Base-by-base conservation (phyloP, 2,113 vertebrate species). In the Aegithalos caudatus region DNA sequence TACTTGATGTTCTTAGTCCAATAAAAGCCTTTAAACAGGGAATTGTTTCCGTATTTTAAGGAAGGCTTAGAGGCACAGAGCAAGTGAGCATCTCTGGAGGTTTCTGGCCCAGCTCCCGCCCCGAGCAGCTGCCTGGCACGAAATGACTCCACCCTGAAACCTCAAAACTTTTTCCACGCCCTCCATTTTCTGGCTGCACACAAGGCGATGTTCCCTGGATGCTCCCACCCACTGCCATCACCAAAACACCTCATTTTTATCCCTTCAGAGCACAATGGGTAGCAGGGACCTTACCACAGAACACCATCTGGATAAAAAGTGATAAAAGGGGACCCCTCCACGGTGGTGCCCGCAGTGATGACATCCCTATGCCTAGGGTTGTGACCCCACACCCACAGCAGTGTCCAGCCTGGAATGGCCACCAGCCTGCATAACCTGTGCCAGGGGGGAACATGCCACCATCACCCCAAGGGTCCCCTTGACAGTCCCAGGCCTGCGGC, bases 361-460 rank as follows among this genome's bases (percentile, higher is more conserved):
- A 35, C 2, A 2, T 9, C 37, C 44, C 44, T 18, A 16, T 2
- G 18, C 11, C 58, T 42, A 22, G 2, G 21, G 9, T 1, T 29
- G 25, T 42, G 58, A 15, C 21, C 42, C 86, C 50, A 20, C 2
- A 8, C 19, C 33, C 45, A 60, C 7, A 45, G 37, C 33, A 69
- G 45, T 4, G 27, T 19, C 53, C 62, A 3, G 12, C 25, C 47
- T 37, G 66, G 21, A 57, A 58, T 23, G 51, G 19, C 33, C 37
- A 53, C 47, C 38, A n/a, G 29, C 14, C 3, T 3, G 57, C 0
- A 0, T 15, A 31, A 66, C 56, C 57, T 48, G 71, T 71, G 57
- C 44, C 1, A 0, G 24, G 16, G 19, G 27, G 24, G 40, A 25
- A 60, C 18, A 10, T 1, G 31, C 16, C 18, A 50, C 47, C 5